Evolutionary conservation across 1,140 invertebrate species (phyloP), one percentile per base, ranked within the genome.

Genomic region (Solenopsis invicta): DNA sequence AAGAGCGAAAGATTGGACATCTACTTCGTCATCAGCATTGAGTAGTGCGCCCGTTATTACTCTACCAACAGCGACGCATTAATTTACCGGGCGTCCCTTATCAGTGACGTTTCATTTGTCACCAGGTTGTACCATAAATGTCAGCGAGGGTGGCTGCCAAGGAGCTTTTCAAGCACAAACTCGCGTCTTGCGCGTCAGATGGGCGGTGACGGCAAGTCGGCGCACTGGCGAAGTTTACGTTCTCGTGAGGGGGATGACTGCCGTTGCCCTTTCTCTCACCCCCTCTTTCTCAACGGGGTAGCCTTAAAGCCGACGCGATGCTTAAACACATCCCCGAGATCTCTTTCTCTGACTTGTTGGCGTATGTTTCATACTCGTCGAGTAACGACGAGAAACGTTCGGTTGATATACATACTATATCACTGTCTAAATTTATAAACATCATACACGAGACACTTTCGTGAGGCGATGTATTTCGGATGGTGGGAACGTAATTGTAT

Each of bases 31-130:
- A 71, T 78, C 85, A 75, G 18, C 62, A 52, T 69, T 72, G 74
- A 87, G 86, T 62, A 89, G 37, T 34, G 54, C 24, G n/a, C n/a
- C 45, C 61, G 90, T 89, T 91, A 91, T 91, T 91, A 91, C 88
- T 89, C 82, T 50, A 76, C 48, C 80, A 82, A 45, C 75, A 87
- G 87, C 81, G 80, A 82, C 84, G 87, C 89, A 92, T 93, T 92
- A 93, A 93, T 92, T 93, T 92, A 85, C 86, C 89, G 76, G 90
- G 88, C 90, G 91, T 93, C 91, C 89, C 90, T 93, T 93, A 93
- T 93, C 92, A 93, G 92, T 93, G 93, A 93, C 92, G 86, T 94
- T 93, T 94, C 93, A 94, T 94, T 94, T 94, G 93, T 94, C 93
- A 94, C 86, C 89, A 88, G 87, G 86, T 87, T 90, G 93, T 92